phyloP scores from a whole-genome alignment of 2,113 vertebrate species.

The Syngnathus floridae region DNA sequence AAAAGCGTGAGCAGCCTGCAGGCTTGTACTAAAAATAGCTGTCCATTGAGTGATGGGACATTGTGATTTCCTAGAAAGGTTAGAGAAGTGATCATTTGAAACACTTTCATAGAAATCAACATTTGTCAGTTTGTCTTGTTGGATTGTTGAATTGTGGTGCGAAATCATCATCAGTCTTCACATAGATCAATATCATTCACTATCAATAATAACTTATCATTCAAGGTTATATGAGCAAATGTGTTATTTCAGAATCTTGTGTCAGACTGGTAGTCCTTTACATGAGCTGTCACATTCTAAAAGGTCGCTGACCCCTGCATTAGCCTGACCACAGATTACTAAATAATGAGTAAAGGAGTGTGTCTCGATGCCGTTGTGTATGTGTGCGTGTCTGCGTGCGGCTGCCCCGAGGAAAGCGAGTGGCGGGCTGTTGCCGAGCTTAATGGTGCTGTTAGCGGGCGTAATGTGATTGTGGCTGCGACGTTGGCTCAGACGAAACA shows the following conservation, averaged over 20 bases:
- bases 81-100: background rate
- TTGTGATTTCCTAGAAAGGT: background rate
- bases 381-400: constrained; percentile 16
- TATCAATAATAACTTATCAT: background rate
- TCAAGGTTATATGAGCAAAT: background rate
- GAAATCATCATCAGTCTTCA: background rate
- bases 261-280: background rate
- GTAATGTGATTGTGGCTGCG: constrained; percentile 73
- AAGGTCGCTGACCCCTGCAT: background rate
- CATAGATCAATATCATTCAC: too few relatives aligned
- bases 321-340: background rate
- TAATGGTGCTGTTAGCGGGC: constrained; percentile 73
- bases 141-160: background rate
- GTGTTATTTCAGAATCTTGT: background rate
- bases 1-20: background rate
- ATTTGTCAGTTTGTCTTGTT: too few relatives aligned
- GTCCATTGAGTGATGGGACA: background rate
- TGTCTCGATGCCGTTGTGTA: constrained; percentile 20
- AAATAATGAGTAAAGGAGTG: background rate
- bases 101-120: background rate
- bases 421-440: constrained; percentile 58
- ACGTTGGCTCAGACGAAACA: constrained; percentile 67
- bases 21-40: background rate
- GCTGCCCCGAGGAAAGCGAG: constrained; percentile 51
- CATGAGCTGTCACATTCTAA: background rate